Evolutionary conservation across 2,888 invertebrate species (phyloP).

Genomic region (Pherbina coryleti): DNA sequence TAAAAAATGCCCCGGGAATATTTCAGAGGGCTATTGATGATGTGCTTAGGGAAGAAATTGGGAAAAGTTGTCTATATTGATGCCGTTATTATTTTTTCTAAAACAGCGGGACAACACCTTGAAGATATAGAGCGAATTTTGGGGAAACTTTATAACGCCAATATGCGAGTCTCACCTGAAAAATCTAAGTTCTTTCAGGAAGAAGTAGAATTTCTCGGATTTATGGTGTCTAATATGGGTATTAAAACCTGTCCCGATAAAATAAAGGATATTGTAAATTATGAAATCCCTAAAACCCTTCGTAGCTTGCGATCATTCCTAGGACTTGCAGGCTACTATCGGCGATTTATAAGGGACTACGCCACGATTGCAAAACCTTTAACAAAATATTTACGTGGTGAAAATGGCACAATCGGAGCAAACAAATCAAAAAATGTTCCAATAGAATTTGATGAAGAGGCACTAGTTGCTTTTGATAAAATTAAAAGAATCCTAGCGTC

Average conservation of each 20-base stretch:
- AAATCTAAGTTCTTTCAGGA: not conserved
- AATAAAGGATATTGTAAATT: too few species aligned
- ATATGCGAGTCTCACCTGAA: too few species aligned
- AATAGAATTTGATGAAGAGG: slow-evolving; percentile 38
- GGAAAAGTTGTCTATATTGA: too few species aligned
- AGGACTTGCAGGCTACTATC: slow-evolving; percentile 1
- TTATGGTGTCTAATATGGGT: not conserved
- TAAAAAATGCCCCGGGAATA: slow-evolving; percentile 34
- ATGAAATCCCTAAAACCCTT: not conserved
- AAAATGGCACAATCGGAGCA: slow-evolving; percentile 45
- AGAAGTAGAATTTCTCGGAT: not conserved
- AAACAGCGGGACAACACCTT: too few species aligned
- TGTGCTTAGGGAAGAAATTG: slow-evolving; percentile 36
- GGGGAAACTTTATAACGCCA: too few species aligned
- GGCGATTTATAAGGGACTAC: slow-evolving; percentile 31
- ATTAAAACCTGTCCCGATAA: not conserved
- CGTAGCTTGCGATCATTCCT: slow-evolving; percentile 32
- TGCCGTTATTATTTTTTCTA: too few species aligned
- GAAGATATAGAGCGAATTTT: not conserved
- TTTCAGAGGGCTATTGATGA: slow-evolving; percentile 38
- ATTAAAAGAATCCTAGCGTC: slow-evolving; percentile 37
- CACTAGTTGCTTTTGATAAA: slow-evolving; percentile 43
- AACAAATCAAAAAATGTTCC: slow-evolving; percentile 39
- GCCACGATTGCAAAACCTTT: slow-evolving; percentile 42
- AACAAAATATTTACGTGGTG: slow-evolving; percentile 17